Percentiles rank a stretch among this genome's conserved stretches.
phyloP scores from a whole-genome alignment of 2,113 vertebrate species.

The Eulemur rufifrons region DNA sequence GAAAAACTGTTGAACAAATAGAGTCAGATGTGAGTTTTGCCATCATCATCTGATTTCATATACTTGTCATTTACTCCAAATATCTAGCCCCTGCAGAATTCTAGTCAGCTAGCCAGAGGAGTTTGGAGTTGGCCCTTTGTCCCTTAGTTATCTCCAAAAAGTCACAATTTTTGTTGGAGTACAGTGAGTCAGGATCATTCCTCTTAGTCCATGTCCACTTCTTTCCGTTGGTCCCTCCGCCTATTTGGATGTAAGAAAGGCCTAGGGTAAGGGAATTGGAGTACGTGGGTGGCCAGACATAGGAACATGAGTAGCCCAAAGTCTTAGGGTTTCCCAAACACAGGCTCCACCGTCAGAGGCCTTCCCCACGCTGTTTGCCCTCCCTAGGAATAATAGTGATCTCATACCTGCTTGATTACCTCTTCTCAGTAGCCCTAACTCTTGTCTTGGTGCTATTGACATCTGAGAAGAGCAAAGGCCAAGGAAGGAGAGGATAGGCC shows the following conservation, averaged over 20 bases:
- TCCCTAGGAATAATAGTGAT: conserved; percentile 14
- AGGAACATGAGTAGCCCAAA: not conserved
- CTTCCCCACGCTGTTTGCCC: not conserved
- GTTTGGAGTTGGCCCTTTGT: not conserved
- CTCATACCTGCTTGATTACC: not conserved
- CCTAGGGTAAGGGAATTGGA: not conserved
- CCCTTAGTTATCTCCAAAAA: not conserved
- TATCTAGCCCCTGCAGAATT: not conserved
- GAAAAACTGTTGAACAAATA: not conserved
- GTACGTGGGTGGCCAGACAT: not conserved
- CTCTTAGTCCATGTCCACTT: not conserved
- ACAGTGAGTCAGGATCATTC: not conserved
- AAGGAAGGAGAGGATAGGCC: not conserved
- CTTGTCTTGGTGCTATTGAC: not conserved
- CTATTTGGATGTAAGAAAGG: not conserved
- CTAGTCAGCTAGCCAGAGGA: not conserved
- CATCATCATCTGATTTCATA: not conserved
- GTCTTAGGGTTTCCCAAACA: not conserved
- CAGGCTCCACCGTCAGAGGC: not conserved
- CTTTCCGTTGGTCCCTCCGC: not conserved
- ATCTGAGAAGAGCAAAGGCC: not conserved
- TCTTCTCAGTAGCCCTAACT: not conserved
- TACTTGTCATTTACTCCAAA: not conserved
- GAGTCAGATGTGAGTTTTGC: not conserved
- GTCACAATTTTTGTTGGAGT: not conserved